Base-by-base conservation (phyloP, 2,888 invertebrate genomes). In the Lithodes maja region DNA sequence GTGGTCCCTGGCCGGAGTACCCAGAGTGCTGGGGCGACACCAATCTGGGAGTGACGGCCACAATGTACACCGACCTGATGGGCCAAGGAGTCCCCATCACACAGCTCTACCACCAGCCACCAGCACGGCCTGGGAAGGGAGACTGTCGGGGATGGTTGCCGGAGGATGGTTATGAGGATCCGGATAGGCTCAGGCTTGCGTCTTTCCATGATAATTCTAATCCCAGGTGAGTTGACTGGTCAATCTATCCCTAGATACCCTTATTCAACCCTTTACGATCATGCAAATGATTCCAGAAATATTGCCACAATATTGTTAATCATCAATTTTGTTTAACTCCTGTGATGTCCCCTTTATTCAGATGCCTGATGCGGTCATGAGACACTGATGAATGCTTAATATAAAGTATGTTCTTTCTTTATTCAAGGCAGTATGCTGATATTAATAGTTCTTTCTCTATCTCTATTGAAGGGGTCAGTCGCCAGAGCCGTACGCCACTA, bases 401-500 rank as follows among this genome's bases (percentile, higher is more conserved):
- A 33, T 33, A 33, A 33, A 33, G 33, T 33, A 33, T 33, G 33
- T 33, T 33, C 33, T 33, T 33, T 33, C 33, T 33, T 33, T 33
- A 33, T 33, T 33, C 33, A 33, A 33, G 33, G 33, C 33, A 33
- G 33, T 33, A 33, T 33, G 33, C 33, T 12, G 9, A 61, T 61
- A 12, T 2, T 1, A 61, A 12, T 15, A 61, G 7, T 12, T 61
- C 2, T 17, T 17, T 9, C 17, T 17, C 68, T 3, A 49, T 17
- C 15, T 52, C 61, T 33, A 49, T 68, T 78, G 33, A 77, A 91
- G 91, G 52, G 90, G 91, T 81, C 77, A 85, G 68, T 91, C 91
- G 1, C 92, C 92, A 1, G 91, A 91, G 75, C 92, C 92, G 12
- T 92, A 92, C 75, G 92, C 92, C 86, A 92, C 92, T 15, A 92